phyloP scores from a whole-genome alignment of 2,113 vertebrate genomes.

The Copsychus sechellarum region DNA sequence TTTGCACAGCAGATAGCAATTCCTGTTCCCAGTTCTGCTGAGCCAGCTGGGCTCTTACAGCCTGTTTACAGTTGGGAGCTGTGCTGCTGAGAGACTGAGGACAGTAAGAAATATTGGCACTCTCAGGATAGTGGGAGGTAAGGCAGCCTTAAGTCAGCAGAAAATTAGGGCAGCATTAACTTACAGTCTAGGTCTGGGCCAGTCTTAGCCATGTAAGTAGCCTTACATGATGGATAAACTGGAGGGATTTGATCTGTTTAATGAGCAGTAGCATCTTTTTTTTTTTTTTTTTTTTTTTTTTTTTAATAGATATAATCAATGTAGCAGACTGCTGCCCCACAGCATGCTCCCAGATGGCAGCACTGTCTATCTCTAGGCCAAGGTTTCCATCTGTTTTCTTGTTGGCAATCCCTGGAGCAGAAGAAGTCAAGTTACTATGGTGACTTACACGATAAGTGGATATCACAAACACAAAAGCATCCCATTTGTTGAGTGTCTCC shows the following conservation, averaged over 20 bases:
- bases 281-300: not conserved
- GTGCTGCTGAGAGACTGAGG: slow-evolving; percentile 33
- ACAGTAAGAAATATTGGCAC: slow-evolving; percentile 11
- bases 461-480: not conserved
- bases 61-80: slow-evolving; percentile 35
- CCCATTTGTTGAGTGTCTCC: not conserved
- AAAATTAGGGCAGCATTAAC: slow-evolving; percentile 35
- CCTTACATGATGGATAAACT: slow-evolving; percentile 29
- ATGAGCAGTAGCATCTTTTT: not conserved
- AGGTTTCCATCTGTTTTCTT: not conserved
- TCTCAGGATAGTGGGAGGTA: slow-evolving; percentile 23
- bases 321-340: not conserved
- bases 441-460: not conserved
- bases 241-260: slow-evolving; percentile 26
- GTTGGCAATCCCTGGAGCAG: not conserved
- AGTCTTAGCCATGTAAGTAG: slow-evolving; percentile 42
- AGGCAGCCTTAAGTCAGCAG: not conserved
- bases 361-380: not conserved
- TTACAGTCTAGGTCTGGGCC: not conserved
- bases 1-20: slow-evolving; percentile 1
- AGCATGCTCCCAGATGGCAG: slow-evolving; percentile 35
- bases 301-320: not conserved
- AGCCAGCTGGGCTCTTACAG: slow-evolving; percentile 35
- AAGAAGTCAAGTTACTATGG: not conserved
- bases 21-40: slow-evolving; percentile 44